Conservation (phyloP, 2,888 invertebrate species). For the Drosophila macrospina region DNA sequence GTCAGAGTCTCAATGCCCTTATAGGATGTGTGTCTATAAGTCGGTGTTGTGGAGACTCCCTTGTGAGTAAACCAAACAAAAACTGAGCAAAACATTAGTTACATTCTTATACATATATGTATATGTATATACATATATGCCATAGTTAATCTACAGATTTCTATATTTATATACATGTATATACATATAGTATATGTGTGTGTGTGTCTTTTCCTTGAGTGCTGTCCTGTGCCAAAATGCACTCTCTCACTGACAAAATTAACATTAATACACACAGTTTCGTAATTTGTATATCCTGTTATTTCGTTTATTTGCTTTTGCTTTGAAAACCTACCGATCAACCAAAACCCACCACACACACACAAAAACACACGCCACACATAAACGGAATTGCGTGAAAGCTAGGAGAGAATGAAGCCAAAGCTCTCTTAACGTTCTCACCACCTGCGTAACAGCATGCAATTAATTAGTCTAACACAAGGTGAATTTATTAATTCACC, state of each 20-base stretch:
- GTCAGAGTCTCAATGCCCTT: slow-evolving; percentile 81
- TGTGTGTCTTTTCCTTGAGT: slow-evolving; percentile 44
- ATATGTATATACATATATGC: slow-evolving; percentile 24
- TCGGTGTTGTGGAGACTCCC: slow-evolving; percentile 84
- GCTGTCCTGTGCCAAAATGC: slow-evolving; percentile 12
- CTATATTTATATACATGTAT: slow-evolving; percentile 9
- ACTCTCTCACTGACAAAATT: slow-evolving; percentile 12
- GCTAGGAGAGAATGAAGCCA: slow-evolving; percentile 1
- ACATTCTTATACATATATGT: slow-evolving; percentile 30
- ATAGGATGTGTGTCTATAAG: slow-evolving; percentile 80
- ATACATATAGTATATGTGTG: slow-evolving; percentile 20
- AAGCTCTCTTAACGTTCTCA: neutral
- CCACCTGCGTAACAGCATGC: slow-evolving; percentile 26
- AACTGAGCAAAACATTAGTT: slow-evolving; percentile 56
- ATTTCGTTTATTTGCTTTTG: slow-evolving; percentile 31
- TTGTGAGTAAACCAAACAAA: slow-evolving; percentile 83
- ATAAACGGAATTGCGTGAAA: neutral
- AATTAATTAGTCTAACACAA: no score
- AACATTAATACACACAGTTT: slow-evolving; percentile 9
- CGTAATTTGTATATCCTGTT: slow-evolving; percentile 25
- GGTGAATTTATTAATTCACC: no score
- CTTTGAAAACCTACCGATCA: neutral
- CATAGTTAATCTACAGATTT: slow-evolving; percentile 2
- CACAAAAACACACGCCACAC: slow-evolving; percentile 6
- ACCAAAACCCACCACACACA: slow-evolving; percentile 1